Evolutionary conservation across 2,888 invertebrate species (phyloP), one percentile per base, ranked within the genome.

Genomic region (Alcis repandata): DNA sequence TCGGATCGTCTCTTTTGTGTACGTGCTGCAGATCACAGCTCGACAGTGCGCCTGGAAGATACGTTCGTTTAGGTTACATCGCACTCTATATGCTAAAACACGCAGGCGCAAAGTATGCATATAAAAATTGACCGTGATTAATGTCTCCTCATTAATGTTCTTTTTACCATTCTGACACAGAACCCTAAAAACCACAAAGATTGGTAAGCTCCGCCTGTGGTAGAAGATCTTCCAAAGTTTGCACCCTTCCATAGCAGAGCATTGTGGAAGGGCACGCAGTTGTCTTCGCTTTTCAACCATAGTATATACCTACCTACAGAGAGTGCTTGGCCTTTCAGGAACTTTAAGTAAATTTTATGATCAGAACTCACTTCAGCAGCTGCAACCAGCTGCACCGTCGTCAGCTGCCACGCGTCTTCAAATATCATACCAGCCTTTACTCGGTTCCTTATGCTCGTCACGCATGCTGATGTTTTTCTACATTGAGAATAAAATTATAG

Each of bases 331-430:
- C n/a, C n/a, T n/a, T n/a, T n/a, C n/a, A n/a, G n/a, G n/a, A n/a
- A n/a, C n/a, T n/a, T n/a, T n/a, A n/a, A n/a, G n/a, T n/a, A n/a
- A n/a, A n/a, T n/a, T n/a, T n/a, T n/a, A n/a, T n/a, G n/a, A n/a
- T n/a, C 13, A 1, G 4, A 8, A 46, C 15, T 78, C 91, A 96
- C 96, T 92, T 97, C 97, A 9, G 98, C 97, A 22, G 97, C 97
- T 63, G 95, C 94, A 2, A 96, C 95, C 17, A 98, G 89, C 82
- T 97, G 96, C 57, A 98, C 96, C 0, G 98, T 97, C 1, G 96
- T 95, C 70, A 95, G 86, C 85, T 98, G 97, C 95, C 98, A 97
- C 0, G 98, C 97, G 74, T 97, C 96, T 83, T 97, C 97, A 19
- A 94, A 94, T 1, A 94, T 84, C 58, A 93, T 79, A 0, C 98